These are phyloP conservation scores for Drosophila burlai DNA, from an alignment of 1,140 invertebrate genomes.

Conservation along the genomic window DNA sequence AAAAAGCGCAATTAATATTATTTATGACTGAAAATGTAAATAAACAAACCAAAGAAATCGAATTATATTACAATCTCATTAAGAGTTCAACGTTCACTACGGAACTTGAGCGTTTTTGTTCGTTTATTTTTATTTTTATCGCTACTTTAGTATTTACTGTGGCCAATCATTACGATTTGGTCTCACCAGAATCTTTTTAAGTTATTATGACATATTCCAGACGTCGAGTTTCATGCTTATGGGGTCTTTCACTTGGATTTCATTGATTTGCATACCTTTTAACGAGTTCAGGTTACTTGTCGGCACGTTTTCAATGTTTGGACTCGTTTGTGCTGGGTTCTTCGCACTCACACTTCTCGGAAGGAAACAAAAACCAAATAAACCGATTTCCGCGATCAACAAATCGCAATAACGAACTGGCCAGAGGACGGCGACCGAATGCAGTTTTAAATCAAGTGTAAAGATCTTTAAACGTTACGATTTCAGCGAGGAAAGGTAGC, in stretches of 20 bases:
- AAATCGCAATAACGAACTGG: slow-evolving; percentile 8
- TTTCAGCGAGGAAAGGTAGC: neutral
- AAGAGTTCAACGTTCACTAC: neutral
- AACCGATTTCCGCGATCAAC: slow-evolving; percentile 3
- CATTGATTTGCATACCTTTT: neutral
- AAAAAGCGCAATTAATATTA: neutral
- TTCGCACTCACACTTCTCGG: neutral
- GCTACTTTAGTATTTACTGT: neutral
- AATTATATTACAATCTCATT: neutral
- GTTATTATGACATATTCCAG: neutral
- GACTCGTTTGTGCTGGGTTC: neutral
- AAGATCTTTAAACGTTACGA: neutral
- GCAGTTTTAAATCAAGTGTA: neutral
- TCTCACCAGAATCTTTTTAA: neutral
- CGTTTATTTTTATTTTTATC: neutral
- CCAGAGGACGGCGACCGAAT: slow-evolving; percentile 22
- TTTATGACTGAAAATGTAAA: neutral
- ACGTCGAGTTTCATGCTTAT: neutral
- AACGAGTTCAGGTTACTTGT: neutral
- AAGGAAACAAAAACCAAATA: neutral
- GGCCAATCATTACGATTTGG: neutral
- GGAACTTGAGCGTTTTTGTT: neutral
- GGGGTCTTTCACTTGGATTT: slow-evolving; percentile 2
- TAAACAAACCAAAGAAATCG: neutral
- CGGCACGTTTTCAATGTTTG: slow-evolving; percentile 1